phyloP scores from a whole-genome alignment of 2,888 invertebrate genomes.

The Chrysina gloriosa region DNA sequence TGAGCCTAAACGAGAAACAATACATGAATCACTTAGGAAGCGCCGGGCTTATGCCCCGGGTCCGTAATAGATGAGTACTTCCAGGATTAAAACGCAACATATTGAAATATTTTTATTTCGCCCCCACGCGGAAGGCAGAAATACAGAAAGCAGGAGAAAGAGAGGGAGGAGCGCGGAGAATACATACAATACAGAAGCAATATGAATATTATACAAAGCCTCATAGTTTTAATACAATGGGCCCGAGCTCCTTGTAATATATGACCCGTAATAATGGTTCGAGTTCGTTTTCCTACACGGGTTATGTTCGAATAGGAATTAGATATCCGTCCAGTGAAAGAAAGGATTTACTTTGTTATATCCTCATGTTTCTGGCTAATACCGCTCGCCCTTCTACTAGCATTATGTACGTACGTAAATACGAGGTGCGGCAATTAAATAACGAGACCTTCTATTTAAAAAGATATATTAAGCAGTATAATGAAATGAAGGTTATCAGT shows the following conservation, averaged over 20 bases:
- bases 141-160: neutral
- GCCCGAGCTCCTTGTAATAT: slow-evolving; percentile 53
- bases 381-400: neutral
- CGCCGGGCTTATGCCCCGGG: slow-evolving; percentile 50
- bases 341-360: slow-evolving; percentile 41
- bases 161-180: slow-evolving; percentile 28
- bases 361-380: slow-evolving; percentile 17
- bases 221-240: slow-evolving; percentile 57
- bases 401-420: neutral
- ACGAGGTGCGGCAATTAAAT: too few relatives aligned
- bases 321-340: slow-evolving; percentile 44
- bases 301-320: slow-evolving; percentile 43
- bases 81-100: slow-evolving; percentile 65
- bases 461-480: too few relatives aligned
- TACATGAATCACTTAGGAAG: slow-evolving; percentile 64
- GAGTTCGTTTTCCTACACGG: slow-evolving; percentile 46
- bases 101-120: slow-evolving; percentile 65
- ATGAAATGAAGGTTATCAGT: too few relatives aligned
- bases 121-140: slow-evolving; percentile 43
- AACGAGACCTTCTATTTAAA: too few relatives aligned
- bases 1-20: slow-evolving; percentile 64
- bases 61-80: slow-evolving; percentile 65
- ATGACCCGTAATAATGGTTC: slow-evolving; percentile 54
- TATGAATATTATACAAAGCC: slow-evolving; percentile 59
- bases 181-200: slow-evolving; percentile 45